A percentile compares a stretch with the other conserved stretches of the same genome.
These are phyloP conservation scores for Holotrichia oblita DNA, from an alignment of 1,140 invertebrate genomes.

Conservation along the genomic window DNA sequence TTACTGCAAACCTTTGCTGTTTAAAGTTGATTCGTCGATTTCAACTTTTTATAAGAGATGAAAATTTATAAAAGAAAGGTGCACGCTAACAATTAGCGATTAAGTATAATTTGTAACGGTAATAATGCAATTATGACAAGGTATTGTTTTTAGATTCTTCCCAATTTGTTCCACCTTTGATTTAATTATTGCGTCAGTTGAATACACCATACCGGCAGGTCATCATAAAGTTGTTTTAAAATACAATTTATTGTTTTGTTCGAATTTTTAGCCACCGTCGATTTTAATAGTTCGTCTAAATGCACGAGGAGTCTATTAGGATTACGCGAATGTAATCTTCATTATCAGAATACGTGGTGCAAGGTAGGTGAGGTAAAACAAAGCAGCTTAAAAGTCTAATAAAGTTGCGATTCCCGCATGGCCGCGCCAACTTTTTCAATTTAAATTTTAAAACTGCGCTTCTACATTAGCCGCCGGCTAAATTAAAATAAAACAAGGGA, in stretches of 20 bases:
- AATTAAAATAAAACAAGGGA: background rate
- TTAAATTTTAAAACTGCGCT: conserved; percentile 23
- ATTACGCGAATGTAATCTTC: conserved; percentile 15
- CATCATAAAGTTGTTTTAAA: too few species aligned
- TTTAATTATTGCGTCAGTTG: too few species aligned
- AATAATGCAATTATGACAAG: too few species aligned
- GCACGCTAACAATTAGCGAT: too few species aligned
- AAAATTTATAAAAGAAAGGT: too few species aligned
- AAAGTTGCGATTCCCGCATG: conserved; percentile 7
- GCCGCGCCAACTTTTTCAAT: conserved; percentile 11
- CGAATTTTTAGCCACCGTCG: conserved; percentile 2
- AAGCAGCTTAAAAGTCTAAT: conserved; percentile 9
- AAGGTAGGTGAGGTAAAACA: background rate
- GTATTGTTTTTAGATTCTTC: too few species aligned
- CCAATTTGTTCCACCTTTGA: too few species aligned
- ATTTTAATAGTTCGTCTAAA: conserved; percentile 29
- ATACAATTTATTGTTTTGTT: background rate
- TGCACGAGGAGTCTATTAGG: conserved; percentile 5
- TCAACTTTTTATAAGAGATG: too few species aligned
- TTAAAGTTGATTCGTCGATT: too few species aligned
- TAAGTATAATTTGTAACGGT: too few species aligned
- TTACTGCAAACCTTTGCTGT: too few species aligned
- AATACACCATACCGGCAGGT: too few species aligned
- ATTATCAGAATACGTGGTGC: background rate
- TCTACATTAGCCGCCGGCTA: background rate